A percentile compares a stretch with the other conserved stretches of the same genome.
These are phyloP conservation scores for Drosophila lutescens DNA, from an alignment of 2,888 invertebrate genomes.

Conservation along the genomic window DNA sequence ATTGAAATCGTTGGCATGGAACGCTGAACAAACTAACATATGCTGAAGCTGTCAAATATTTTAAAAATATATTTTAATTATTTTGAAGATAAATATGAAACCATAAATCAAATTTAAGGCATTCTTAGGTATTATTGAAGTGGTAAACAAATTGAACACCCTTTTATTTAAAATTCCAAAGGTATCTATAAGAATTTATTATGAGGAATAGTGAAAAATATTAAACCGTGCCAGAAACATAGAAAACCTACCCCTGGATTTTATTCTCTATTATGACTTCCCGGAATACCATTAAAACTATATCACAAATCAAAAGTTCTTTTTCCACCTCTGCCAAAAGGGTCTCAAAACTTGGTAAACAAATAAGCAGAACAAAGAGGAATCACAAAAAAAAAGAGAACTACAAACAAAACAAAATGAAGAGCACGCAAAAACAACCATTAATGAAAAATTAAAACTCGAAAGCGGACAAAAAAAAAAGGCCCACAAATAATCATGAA, in stretches of 20 bases:
- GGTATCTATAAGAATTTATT: neutral
- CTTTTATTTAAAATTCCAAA: too few species aligned
- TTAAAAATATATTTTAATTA: neutral
- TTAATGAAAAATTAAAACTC: conserved; percentile 44
- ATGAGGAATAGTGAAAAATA: neutral
- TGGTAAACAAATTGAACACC: too few species aligned
- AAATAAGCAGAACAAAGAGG: conserved; percentile 63
- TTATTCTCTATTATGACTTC: neutral
- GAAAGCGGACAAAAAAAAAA: conserved; percentile 30
- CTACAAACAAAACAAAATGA: conserved; percentile 37
- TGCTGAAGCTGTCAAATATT: neutral
- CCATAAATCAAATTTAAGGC: too few species aligned
- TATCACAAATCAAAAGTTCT: conserved; percentile 32
- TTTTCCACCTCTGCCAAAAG: conserved; percentile 28
- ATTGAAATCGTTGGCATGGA: neutral
- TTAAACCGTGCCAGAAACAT: neutral
- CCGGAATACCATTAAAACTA: conserved; percentile 18
- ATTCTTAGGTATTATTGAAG: too few species aligned
- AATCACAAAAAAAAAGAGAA: conserved; percentile 41
- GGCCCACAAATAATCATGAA: conserved; percentile 67
- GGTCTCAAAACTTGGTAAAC: conserved; percentile 67
- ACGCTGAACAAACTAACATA: neutral
- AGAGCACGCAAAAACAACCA: conserved; percentile 37
- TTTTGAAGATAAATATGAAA: neutral
- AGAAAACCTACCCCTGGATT: neutral